phyloP scores from a whole-genome alignment of 2,888 invertebrate species.

The Drosophila quinaria region DNA sequence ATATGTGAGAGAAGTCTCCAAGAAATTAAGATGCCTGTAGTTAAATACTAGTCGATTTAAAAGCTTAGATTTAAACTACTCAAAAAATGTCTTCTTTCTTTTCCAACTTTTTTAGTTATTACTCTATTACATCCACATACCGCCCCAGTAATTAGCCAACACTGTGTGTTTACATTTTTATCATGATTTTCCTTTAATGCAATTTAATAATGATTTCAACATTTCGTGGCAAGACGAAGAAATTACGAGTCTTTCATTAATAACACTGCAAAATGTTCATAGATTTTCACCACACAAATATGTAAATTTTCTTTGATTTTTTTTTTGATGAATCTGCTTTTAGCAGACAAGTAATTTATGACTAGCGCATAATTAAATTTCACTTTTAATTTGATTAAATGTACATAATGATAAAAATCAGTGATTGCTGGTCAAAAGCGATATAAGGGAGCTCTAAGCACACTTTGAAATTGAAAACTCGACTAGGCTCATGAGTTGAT shows the following conservation, averaged over 20 bases:
- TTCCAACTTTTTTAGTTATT: constrained; percentile 21
- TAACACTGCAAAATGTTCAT: constrained; percentile 70
- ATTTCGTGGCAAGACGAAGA: not conserved
- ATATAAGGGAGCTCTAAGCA: not conserved
- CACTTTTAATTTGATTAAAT: constrained; percentile 72
- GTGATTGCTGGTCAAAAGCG: constrained; percentile 27
- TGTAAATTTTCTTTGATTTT: constrained; percentile 64
- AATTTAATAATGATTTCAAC: constrained; percentile 55
- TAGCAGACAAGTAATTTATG: constrained; percentile 56
- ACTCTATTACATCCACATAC: constrained; percentile 42
- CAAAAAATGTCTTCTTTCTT: not conserved
- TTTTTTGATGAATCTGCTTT: constrained; percentile 21
- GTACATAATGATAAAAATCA: constrained; percentile 74
- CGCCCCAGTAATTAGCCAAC: constrained; percentile 61
- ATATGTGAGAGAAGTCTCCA: not conserved
- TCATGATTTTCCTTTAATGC: constrained; percentile 44
- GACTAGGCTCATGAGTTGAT: constrained; percentile 3
- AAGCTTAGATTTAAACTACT: not conserved
- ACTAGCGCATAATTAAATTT: constrained; percentile 61
- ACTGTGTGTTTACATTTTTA: constrained; percentile 59
- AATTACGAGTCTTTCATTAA: constrained; percentile 39
- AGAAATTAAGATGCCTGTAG: not conserved
- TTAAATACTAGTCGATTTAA: not conserved
- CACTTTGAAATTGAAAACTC: constrained; percentile 3
- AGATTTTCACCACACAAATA: constrained; percentile 67